These are phyloP conservation scores for Ataeniobius toweri DNA, from an alignment of 2,797 vertebrate genomes.

Conservation along the genomic window DNA sequence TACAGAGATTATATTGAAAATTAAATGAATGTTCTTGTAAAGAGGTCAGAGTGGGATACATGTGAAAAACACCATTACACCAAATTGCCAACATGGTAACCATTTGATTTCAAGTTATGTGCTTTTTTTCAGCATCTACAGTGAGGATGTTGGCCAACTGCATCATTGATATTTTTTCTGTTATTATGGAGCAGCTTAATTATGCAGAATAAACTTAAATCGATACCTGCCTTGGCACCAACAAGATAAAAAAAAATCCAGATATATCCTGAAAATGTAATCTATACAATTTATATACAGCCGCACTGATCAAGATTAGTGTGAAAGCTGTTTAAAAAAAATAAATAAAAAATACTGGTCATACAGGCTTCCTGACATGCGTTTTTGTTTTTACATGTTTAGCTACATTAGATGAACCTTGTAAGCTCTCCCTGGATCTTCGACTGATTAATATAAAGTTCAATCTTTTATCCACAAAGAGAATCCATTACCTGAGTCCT, in stretches of 20 bases:
- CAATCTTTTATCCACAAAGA: background rate
- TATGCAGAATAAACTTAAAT: constrained; percentile 28
- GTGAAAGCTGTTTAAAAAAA: background rate
- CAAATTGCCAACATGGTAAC: constrained; percentile 12
- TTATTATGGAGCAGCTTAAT: constrained; percentile 44
- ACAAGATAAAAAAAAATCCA: constrained; percentile 5
- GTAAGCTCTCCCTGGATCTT: background rate
- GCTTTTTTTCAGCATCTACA: constrained; percentile 4
- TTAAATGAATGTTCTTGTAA: background rate
- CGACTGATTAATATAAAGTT: too few relatives aligned
- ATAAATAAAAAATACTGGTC: too few relatives aligned
- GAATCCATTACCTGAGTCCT: background rate
- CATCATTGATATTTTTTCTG: constrained; percentile 24
- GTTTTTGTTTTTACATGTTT: background rate
- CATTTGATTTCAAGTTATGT: background rate
- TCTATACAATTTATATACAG: constrained; percentile 7
- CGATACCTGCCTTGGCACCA: constrained; percentile 16
- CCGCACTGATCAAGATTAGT: constrained; percentile 7
- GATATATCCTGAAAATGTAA: constrained; percentile 3
- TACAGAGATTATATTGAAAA: background rate
- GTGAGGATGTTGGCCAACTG: background rate
- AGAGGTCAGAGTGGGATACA: background rate
- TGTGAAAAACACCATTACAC: background rate
- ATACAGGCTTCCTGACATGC: background rate
- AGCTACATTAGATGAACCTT: background rate